Evolutionary conservation across 2,888 invertebrate species (phyloP).

Genomic region (Andrena bicolor): DNA sequence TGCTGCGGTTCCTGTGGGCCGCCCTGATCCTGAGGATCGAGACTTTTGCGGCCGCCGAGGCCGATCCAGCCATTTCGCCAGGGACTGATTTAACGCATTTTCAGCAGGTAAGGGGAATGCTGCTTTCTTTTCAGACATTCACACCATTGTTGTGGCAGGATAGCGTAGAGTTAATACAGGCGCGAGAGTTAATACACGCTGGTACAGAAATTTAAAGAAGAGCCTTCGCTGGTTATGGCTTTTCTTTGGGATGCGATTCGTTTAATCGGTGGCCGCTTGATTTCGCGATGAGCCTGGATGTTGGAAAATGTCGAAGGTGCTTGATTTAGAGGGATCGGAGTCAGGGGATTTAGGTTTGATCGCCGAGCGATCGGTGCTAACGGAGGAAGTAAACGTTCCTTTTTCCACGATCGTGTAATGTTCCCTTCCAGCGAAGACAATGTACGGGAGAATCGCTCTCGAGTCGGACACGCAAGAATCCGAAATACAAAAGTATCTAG

Average conservation of each 20-base stretch:
- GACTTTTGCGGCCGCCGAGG: conserved; percentile 73
- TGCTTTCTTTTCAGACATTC: background rate
- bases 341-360: too few relatives aligned
- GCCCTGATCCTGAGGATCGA: conserved; percentile 66
- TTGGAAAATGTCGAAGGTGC: too few relatives aligned
- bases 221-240: too few relatives aligned
- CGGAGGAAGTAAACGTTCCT: background rate
- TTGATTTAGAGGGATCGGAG: too few relatives aligned
- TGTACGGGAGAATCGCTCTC: conserved; percentile 15
- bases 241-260: too few relatives aligned
- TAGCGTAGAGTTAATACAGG: background rate
- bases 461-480: conserved; percentile 18
- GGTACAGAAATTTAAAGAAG: too few relatives aligned
- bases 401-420: conserved; percentile 19
- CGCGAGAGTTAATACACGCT: background rate
- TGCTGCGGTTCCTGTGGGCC: conserved; percentile 74
- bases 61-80: conserved; percentile 74
- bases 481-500: conserved; percentile 28
- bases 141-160: background rate
- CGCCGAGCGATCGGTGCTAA: background rate
- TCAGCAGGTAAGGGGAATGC: conserved; percentile 71
- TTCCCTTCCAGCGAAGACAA: conserved; percentile 17
- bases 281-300: too few relatives aligned
- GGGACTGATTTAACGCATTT: conserved; percentile 70
- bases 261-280: too few relatives aligned